Evolutionary conservation across 1,140 invertebrate species (phyloP).

Genomic region (Frieseomelitta varia): DNA sequence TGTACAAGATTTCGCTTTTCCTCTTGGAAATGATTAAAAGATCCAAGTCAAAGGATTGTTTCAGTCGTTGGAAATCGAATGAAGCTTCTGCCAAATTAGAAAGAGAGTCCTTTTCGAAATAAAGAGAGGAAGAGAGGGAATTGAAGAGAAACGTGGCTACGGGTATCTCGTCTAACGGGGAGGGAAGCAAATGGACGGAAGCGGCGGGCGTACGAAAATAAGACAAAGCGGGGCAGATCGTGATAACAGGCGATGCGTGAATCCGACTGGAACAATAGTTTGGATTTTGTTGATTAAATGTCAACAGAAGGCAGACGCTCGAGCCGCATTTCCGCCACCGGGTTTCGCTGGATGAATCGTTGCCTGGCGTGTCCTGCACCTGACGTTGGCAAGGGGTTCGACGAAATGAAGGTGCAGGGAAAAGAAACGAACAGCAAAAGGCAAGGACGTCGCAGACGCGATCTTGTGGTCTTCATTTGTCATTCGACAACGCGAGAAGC

Average conservation of each 20-base stretch:
- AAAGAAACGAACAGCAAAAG: constrained; percentile 46
- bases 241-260: constrained; percentile 33
- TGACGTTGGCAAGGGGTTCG: constrained; percentile 64
- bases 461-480: constrained; percentile 80
- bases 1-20: too few relatives aligned
- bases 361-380: constrained; percentile 68
- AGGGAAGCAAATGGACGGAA: neutral
- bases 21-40: too few relatives aligned
- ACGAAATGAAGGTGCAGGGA: constrained; percentile 50
- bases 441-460: constrained; percentile 76
- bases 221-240: constrained; percentile 14
- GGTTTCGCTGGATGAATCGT: constrained; percentile 66
- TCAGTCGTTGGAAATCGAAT: too few relatives aligned
- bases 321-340: constrained; percentile 59
- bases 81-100: too few relatives aligned
- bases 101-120: too few relatives aligned
- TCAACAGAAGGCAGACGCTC: constrained; percentile 67
- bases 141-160: too few relatives aligned
- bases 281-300: constrained; percentile 78
- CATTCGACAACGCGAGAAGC: constrained; percentile 71
- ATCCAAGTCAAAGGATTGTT: too few relatives aligned
- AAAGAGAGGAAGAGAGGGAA: too few relatives aligned
- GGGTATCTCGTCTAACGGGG: neutral
- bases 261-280: constrained; percentile 65
- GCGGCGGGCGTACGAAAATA: constrained; percentile 2